Conservation (phyloP, 2,113 vertebrate genomes). For the Typhlomys cinereus region DNA sequence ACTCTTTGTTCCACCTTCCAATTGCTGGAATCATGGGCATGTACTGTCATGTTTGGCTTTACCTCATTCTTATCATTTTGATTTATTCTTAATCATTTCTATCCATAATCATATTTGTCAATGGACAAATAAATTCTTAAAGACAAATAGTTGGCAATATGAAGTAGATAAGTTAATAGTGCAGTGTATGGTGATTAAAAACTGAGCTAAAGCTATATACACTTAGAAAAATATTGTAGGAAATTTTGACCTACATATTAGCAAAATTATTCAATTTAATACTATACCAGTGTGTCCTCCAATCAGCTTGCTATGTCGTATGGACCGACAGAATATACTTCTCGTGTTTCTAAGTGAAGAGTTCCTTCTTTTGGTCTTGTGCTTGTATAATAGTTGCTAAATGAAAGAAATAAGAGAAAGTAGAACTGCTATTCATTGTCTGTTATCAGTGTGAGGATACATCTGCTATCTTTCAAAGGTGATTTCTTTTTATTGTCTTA, state of each 20-base stretch:
- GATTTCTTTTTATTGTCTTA: constrained; percentile 28
- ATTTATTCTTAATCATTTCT: constrained; percentile 25
- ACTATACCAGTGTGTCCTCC: constrained; percentile 58
- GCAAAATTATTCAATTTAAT: constrained; percentile 30
- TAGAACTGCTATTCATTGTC: not conserved
- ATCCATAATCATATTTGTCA: not conserved
- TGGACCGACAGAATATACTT: constrained; percentile 60
- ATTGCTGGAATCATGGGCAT: not conserved
- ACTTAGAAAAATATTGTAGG: constrained; percentile 24
- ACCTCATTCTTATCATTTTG: not conserved
- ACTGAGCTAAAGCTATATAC: not conserved
- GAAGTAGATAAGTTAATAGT: not conserved
- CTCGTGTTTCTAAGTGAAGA: constrained; percentile 47
- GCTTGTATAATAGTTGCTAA: constrained; percentile 71
- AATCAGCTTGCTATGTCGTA: constrained; percentile 65
- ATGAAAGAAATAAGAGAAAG: constrained; percentile 10
- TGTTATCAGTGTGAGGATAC: not conserved
- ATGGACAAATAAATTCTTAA: not conserved
- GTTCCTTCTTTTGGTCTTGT: not conserved
- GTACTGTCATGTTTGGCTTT: not conserved
- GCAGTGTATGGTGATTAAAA: not conserved
- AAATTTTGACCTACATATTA: constrained; percentile 5
- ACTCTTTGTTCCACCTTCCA: not conserved
- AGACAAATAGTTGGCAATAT: not conserved
- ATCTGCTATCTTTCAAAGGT: not conserved